A percentile compares a stretch with the other conserved stretches of the same genome.
Conservation (phyloP, 2,113 vertebrate species). For the Seriola aureovittata region DNA sequence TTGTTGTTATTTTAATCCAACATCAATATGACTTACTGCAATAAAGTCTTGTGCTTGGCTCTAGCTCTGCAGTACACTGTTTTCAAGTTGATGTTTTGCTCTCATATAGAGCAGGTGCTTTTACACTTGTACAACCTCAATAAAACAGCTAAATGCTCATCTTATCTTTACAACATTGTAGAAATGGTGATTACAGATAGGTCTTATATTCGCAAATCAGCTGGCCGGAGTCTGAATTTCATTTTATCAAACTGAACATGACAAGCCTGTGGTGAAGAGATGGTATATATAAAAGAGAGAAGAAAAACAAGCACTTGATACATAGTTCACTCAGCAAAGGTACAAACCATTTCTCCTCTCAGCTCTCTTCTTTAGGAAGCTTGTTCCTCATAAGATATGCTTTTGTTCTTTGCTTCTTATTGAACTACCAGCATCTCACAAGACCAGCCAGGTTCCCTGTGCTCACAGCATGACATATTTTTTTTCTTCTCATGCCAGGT, state of each 20-base stretch:
- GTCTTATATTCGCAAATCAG: constrained; percentile 25
- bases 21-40: constrained; percentile 5
- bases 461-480: constrained; percentile 9
- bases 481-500: constrained; percentile 22
- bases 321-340: neutral
- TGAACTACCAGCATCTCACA: constrained; percentile 6
- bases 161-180: constrained; percentile 70
- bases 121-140: constrained; percentile 35
- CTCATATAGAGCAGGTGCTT: constrained; percentile 36
- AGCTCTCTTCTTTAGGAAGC: neutral
- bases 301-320: constrained; percentile 5
- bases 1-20: constrained; percentile 34
- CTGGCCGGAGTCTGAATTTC: constrained; percentile 41
- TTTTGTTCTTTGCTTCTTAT: constrained; percentile 14
- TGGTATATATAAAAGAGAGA: neutral
- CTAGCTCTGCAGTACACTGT: neutral
- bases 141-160: constrained; percentile 56
- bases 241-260: constrained; percentile 38
- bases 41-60: neutral
- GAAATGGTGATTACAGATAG: constrained; percentile 36
- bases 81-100: constrained; percentile 16
- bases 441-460: constrained; percentile 16
- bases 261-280: neutral
- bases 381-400: neutral
- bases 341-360: neutral